These are phyloP conservation scores for Taphrorychus bicolor DNA, from an alignment of 2,888 invertebrate genomes.

Conservation along the genomic window DNA sequence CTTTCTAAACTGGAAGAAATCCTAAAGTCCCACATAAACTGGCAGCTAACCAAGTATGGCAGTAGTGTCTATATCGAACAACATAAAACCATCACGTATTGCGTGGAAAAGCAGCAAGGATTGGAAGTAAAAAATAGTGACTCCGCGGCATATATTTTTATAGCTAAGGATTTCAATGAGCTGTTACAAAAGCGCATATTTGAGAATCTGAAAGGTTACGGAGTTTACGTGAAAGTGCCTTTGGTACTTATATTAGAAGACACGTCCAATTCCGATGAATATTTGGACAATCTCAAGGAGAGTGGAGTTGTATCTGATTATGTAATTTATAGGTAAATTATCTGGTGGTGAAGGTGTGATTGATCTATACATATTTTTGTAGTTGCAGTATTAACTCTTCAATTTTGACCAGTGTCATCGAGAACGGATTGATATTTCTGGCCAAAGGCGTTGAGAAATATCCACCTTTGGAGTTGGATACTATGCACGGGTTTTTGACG, in stretches of 20 bases:
- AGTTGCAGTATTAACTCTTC: conserved; percentile 42
- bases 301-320: conserved; percentile 49
- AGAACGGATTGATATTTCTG: conserved; percentile 58
- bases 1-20: conserved; percentile 40
- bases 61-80: conserved; percentile 48
- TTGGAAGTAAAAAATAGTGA: conserved; percentile 43
- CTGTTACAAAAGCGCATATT: conserved; percentile 48
- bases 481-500: conserved; percentile 64
- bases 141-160: conserved; percentile 55
- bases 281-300: conserved; percentile 25
- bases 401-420: conserved; percentile 45
- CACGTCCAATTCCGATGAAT: conserved; percentile 29
- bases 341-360: conserved; percentile 1
- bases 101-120: conserved; percentile 52
- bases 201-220: conserved; percentile 47
- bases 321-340: conserved; percentile 44
- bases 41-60: conserved; percentile 33
- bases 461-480: conserved; percentile 67
- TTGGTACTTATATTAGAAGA: conserved; percentile 49
- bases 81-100: conserved; percentile 52
- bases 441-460: conserved; percentile 62
- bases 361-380: neutral
- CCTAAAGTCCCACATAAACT: conserved; percentile 25
- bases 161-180: conserved; percentile 51
- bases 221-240: conserved; percentile 54